These are phyloP conservation scores for Pyrochroa serraticornis DNA, from an alignment of 2,888 invertebrate species.

Conservation along the genomic window DNA sequence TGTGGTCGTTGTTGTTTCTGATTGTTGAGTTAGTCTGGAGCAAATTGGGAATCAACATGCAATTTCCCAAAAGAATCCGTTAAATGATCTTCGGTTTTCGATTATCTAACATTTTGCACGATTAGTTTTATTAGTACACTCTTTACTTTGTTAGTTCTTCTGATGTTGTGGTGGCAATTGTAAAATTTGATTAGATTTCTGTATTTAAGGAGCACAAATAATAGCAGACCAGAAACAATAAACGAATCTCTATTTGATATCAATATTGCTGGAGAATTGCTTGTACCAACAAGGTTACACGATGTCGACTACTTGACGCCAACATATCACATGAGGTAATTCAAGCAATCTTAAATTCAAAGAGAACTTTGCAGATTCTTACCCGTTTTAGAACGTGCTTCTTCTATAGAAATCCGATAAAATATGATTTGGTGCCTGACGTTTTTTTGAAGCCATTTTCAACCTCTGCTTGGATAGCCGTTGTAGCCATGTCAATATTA, in stretches of 20 bases:
- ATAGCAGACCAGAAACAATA: too few species aligned
- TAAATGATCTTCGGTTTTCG: too few species aligned
- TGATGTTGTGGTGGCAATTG: too few species aligned
- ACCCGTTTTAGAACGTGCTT: constrained; percentile 31
- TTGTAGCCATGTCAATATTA: constrained; percentile 46
- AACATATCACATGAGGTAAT: constrained; percentile 29
- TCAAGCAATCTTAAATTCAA: background rate
- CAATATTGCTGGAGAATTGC: background rate
- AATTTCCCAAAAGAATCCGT: background rate
- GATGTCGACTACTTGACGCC: constrained; percentile 23
- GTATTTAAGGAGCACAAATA: too few species aligned
- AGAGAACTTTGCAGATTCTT: background rate
- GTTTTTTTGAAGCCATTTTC: constrained; percentile 54
- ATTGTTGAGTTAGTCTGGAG: constrained; percentile 36
- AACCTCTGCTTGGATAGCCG: constrained; percentile 53
- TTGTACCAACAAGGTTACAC: background rate
- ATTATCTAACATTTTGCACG: too few species aligned
- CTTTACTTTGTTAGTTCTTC: too few species aligned
- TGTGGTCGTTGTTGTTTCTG: constrained; percentile 35
- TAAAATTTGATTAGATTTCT: too few species aligned
- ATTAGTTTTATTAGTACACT: too few species aligned
- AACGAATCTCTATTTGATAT: background rate
- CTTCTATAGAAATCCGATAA: constrained; percentile 31
- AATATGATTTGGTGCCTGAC: constrained; percentile 1
- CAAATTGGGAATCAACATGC: background rate